phyloP scores from a whole-genome alignment of 2,888 invertebrate genomes.

The Pardosa pseudoannulata region DNA sequence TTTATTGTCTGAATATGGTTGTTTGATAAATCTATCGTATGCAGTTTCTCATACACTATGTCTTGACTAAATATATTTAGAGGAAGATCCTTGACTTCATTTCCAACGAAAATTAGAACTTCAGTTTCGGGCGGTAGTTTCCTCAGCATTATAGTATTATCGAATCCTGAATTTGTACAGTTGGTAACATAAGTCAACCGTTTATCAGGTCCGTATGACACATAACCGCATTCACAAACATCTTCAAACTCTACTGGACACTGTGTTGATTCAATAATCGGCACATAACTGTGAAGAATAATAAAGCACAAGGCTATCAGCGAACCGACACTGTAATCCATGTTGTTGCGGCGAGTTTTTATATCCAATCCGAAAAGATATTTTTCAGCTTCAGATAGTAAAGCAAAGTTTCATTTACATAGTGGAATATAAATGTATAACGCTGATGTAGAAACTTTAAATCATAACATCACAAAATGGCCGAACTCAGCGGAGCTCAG shows the following conservation, averaged over 20 bases:
- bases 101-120: constrained; percentile 85
- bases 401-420: too few species aligned
- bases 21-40: constrained; percentile 84
- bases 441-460: neutral
- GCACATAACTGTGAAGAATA: neutral
- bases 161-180: constrained; percentile 83
- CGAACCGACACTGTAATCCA: neutral
- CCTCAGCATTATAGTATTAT: constrained; percentile 81
- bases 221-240: constrained; percentile 73
- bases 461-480: neutral
- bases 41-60: constrained; percentile 81
- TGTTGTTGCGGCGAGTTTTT: neutral
- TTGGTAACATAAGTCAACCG: constrained; percentile 82
- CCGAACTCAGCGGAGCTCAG: neutral
- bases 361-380: too few species aligned
- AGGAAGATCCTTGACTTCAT: constrained; percentile 82
- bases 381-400: too few species aligned
- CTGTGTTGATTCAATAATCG: constrained; percentile 29
- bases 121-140: constrained; percentile 83
- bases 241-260: constrained; percentile 74
- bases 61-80: constrained; percentile 85
- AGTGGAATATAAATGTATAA: too few species aligned
- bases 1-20: constrained; percentile 85
- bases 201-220: constrained; percentile 47
- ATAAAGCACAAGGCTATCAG: neutral